Base-by-base conservation (phyloP, 2,888 invertebrate species). In the Drosophila flavopinicola region DNA sequence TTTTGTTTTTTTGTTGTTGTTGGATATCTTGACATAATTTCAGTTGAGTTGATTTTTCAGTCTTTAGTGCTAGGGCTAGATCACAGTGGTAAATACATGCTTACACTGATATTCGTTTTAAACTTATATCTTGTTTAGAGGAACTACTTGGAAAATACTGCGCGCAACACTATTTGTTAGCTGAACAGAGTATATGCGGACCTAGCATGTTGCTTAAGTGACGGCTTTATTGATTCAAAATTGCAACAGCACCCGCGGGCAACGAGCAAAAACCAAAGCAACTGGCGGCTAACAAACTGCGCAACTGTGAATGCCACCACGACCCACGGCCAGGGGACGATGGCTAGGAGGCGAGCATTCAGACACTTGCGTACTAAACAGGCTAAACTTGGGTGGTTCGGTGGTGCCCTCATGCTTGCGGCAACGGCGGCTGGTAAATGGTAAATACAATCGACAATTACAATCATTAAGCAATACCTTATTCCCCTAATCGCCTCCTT, bases 401-500 rank as follows among this genome's bases (percentile, higher is more conserved):
- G 68, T 45, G 58, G 24, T 41, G 49, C 45, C 60, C 72, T 56
- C 66, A 52, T 63, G 70, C 56, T 66, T 59, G 61, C 52, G 61
- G 32, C 68, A 58, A 39, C 73, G 44, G 38, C 66, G 42, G 56
- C 84, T 85, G 73, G 67, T 35, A 68, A 79, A 70, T 78, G 75
- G 60, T 80, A 75, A 84, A 69, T 75, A 78, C 61, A 63, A 78
- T 67, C 67, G 63, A 66, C 57, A 85, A 72, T 75, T 87, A 77
- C 72, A 85, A 85, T 89, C 85, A 89, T 83, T 89, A 85, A 83
- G 88, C 89, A 92, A 93, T 95, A 97, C 97, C 97, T 97, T 93
- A 99, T 96, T 92, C 99, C 99, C 92, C 99, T 95, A 86, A 99
- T 96, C 76, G 99, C 97, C 93, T 99, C 99, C 94, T 99, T 99